Evolutionary conservation across 1,140 invertebrate genomes (phyloP).

Genomic region (Scaptomyza hsui): DNA sequence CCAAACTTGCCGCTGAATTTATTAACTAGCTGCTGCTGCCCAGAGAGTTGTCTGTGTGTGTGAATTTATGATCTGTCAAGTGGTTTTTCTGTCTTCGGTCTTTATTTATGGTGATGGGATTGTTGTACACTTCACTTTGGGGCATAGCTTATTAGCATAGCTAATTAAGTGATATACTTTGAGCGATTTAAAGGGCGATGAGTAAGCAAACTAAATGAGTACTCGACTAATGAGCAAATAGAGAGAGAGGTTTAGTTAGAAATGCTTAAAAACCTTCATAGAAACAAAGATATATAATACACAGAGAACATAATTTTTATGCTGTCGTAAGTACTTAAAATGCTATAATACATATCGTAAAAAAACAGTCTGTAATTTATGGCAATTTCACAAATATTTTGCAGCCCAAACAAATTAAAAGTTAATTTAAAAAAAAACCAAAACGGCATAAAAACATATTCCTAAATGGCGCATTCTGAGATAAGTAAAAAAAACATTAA

Average conservation of each 20-base stretch:
- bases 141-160: constrained; percentile 65
- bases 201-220: constrained; percentile 16
- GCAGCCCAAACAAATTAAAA: constrained; percentile 29
- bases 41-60: constrained; percentile 21
- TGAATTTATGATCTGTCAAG: constrained; percentile 63
- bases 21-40: constrained; percentile 54
- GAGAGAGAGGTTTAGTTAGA: not conserved
- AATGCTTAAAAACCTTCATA: no score
- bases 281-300: no score
- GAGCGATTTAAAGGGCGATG: constrained; percentile 29
- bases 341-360: not conserved
- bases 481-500: constrained; percentile 27
- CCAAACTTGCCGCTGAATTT: constrained; percentile 53
- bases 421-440: constrained; percentile 9
- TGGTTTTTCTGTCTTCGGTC: constrained; percentile 35
- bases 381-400: constrained; percentile 26
- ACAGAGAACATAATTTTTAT: no score
- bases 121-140: not conserved
- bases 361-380: constrained; percentile 7
- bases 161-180: constrained; percentile 70
- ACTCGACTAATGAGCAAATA: constrained; percentile 1
- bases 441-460: constrained; percentile 5
- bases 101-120: constrained; percentile 70
- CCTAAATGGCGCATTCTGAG: constrained; percentile 38
- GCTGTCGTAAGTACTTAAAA: no score